These are phyloP conservation scores for Sebastiscus albofasciatus DNA, from an alignment of 2,797 vertebrate genomes.

Conservation along the genomic window DNA sequence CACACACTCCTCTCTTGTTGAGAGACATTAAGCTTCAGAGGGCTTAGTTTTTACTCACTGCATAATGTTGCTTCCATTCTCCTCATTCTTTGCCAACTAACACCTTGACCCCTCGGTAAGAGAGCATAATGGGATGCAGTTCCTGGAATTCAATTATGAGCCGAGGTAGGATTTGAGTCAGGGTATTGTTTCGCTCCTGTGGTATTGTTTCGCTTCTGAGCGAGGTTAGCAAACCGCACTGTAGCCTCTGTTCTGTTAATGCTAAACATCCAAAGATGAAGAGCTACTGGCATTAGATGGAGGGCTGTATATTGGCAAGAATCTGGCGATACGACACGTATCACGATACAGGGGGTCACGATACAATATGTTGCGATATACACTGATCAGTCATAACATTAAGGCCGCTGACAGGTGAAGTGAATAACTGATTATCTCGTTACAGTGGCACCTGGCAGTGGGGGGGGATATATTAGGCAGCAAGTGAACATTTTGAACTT, in stretches of 20 bases:
- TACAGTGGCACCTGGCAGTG: no score
- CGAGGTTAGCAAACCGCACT: neutral
- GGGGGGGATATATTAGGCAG: no score
- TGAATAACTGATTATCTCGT: no score
- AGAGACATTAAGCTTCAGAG: constrained; percentile 36
- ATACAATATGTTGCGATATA: no score
- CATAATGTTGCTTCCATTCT: constrained; percentile 39
- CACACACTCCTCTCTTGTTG: constrained; percentile 22
- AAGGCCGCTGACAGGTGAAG: no score
- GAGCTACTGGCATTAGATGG: neutral
- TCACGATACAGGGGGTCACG: no score
- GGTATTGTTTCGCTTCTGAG: constrained; percentile 17
- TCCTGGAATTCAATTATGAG: constrained; percentile 56
- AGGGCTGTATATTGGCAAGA: neutral
- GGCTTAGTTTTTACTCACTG: constrained; percentile 33
- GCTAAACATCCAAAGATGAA: neutral
- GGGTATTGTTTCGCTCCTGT: constrained; percentile 17
- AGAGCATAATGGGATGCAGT: constrained; percentile 39
- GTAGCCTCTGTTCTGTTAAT: neutral
- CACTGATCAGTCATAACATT: no score
- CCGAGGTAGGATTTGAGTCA: neutral
- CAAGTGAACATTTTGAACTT: no score
- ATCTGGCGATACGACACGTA: no score
- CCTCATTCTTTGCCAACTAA: constrained; percentile 37
- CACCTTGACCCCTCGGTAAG: constrained; percentile 25